phyloP scores from a whole-genome alignment of 2,888 invertebrate genomes.

The Dicycla oo region DNA sequence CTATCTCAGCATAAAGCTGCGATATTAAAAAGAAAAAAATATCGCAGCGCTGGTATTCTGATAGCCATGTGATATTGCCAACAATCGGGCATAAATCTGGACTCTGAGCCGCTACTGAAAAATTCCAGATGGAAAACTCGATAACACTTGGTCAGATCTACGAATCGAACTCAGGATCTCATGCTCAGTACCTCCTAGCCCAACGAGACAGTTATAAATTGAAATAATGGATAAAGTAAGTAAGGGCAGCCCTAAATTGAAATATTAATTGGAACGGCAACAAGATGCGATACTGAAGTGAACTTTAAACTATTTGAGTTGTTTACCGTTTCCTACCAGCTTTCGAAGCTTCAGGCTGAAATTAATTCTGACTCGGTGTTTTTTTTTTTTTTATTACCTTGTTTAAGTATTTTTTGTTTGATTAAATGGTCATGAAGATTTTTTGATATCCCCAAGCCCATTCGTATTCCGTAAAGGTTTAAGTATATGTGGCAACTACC shows the following conservation, averaged over 20 bases:
- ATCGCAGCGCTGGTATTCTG: too few species aligned
- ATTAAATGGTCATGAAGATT: not conserved
- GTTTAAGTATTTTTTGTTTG: not conserved
- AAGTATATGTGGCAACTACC: not conserved
- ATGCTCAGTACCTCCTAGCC: too few species aligned
- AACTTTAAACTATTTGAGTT: conserved; percentile 50
- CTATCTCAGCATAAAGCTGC: too few species aligned
- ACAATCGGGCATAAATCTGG: too few species aligned
- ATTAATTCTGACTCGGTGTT: conserved; percentile 11
- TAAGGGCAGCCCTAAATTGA: conserved; percentile 30
- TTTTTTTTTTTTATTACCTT: not conserved
- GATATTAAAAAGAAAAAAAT: too few species aligned
- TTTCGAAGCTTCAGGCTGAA: conserved; percentile 24
- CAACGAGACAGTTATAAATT: not conserved
- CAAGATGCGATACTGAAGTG: conserved; percentile 45
- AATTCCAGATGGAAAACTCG: too few species aligned
- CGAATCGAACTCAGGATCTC: too few species aligned
- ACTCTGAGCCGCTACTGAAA: too few species aligned
- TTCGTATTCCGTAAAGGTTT: not conserved
- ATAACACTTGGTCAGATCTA: too few species aligned
- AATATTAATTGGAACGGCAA: conserved; percentile 52
- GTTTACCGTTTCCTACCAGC: conserved; percentile 27
- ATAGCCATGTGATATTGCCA: too few species aligned
- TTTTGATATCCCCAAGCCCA: too few species aligned
- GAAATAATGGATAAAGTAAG: not conserved